Evolutionary conservation across 2,888 invertebrate species (phyloP), one percentile per base, ranked within the genome.

Genomic region (Microctonus brassicae): DNA sequence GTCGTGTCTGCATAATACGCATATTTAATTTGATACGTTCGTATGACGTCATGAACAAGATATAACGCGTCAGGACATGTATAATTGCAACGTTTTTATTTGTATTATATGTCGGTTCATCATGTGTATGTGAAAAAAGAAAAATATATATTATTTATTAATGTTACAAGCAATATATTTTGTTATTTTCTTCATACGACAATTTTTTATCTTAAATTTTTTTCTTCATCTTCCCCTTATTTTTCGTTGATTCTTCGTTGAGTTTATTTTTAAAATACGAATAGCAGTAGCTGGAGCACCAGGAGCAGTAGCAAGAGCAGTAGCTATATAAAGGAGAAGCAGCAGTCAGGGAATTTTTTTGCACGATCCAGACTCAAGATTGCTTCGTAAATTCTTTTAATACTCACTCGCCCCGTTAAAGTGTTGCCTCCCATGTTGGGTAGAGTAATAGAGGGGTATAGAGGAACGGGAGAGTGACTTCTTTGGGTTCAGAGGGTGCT

Each of bases 311-410:
- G 7, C 47, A 17, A 47, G 9, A 17, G 47, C 47, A 47, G 17
- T n/a, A n/a, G n/a, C n/a, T n/a, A n/a, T n/a, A n/a, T n/a, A 29
- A 47, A 47, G 39, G 5, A 39, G 47, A n/a, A 47, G 17, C 47
- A 17, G 47, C 17, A 47, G 47, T n/a, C 6, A 47, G 47, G 47
- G 17, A 17, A 47, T 42, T 42, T 22, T 57, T 58, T 53, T 47
- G 68, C 67, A 73, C 75, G 75, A 78, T 75, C 71, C 69, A 72
- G 73, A 70, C 74, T 74, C 75, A 76, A 76, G 77, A 83, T 81
- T 78, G 80, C 76, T 81, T 80, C 78, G 79, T 77, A 82, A 82
- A 81, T 83, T 79, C 82, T 82, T 80, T 80, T 78, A 80, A 80
- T 79, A 75, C 74, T 75, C 76, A 67, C 73, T 75, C 67, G 70